phyloP scores from a whole-genome alignment of 30 jellyfish, hydroid and myxozoan genomes.

The Chironex yamaguchii region DNA sequence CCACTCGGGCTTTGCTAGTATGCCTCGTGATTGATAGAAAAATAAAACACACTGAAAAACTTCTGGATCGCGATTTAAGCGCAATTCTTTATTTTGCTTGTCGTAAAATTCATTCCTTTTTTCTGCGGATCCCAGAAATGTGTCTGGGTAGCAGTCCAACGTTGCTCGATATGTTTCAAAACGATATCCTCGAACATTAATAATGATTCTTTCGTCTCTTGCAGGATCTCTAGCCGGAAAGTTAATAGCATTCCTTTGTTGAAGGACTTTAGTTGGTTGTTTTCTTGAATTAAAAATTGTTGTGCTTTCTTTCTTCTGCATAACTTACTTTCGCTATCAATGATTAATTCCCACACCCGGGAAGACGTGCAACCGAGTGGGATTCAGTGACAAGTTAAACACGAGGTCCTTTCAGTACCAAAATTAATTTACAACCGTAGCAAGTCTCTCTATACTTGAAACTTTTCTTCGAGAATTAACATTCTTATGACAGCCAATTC shows the following conservation, averaged over 20 bases:
- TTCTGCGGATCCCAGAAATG: slow-evolving; percentile 62
- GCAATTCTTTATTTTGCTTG: slow-evolving; percentile 8
- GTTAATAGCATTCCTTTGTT: background rate
- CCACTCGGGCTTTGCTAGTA: slow-evolving; percentile 65
- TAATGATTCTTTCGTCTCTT: slow-evolving; percentile 50
- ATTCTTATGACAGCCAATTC: too few species aligned
- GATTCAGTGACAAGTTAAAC: too few species aligned
- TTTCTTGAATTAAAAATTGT: background rate
- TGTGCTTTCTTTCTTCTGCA: too few species aligned
- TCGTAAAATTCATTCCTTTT: slow-evolving; percentile 30
- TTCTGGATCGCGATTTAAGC: slow-evolving; percentile 51
- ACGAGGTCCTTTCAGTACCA: too few species aligned
- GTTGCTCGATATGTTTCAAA: slow-evolving; percentile 55
- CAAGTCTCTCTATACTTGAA: too few species aligned
- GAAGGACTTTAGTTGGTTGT: background rate
- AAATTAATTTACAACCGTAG: too few species aligned
- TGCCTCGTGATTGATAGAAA: slow-evolving; percentile 71
- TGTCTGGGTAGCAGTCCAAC: slow-evolving; percentile 53
- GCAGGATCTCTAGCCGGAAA: background rate
- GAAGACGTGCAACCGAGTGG: too few species aligned
- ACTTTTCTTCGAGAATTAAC: too few species aligned
- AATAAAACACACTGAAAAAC: slow-evolving; percentile 50
- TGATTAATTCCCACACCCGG: too few species aligned
- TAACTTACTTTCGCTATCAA: too few species aligned
- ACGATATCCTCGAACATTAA: slow-evolving; percentile 62